Base-by-base conservation (phyloP, 2,888 invertebrate genomes). In the Hoplodrina blanda region DNA sequence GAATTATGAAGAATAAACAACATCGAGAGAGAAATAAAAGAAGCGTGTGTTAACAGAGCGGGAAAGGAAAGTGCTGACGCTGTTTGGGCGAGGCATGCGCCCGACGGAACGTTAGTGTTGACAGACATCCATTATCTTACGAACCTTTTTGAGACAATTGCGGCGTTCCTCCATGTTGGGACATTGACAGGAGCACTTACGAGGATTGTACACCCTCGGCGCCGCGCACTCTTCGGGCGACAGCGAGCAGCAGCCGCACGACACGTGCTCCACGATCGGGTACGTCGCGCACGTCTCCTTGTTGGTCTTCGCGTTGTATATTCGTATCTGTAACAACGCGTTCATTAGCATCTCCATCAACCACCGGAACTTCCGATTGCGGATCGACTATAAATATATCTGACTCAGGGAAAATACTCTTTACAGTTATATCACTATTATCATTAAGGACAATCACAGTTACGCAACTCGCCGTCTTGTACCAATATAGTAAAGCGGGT, bases 151-250 rank as follows among this genome's bases (percentile, higher is more conserved):
- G 84, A 93, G 91, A 82, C 95, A 96, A 76, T 81, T 87, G 85
- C 94, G 89, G 83, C 94, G 91, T 76, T 94, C 94, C 76, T 92
- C 91, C 84, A 87, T 79, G 91, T 95, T 92, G 84, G 95, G 93
- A 88, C 96, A 96, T 89, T 94, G 94, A 87, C 95, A 95, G 91
- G 92, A 85, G 91, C 95, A 96, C 95, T 95, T 96, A 95, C 95
- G 95, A 89, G 94, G 93, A 80, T 94, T 94, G 89, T 89, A 94
- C 78, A 94, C 90, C 80, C 86, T 86, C 66, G 92, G 91, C 15
- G 91, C 82, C 15, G 84, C 86, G 84, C 95, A 96, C 69, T 90
- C 89, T 49, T 87, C 90, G 1, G 90, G 86, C 4, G 89, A 81
- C 15, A 88, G 85, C 15, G 88, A 84, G 78, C 95, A 95, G 87